phyloP scores from a whole-genome alignment of 2,888 invertebrate species.

The Agrotis clavis region DNA sequence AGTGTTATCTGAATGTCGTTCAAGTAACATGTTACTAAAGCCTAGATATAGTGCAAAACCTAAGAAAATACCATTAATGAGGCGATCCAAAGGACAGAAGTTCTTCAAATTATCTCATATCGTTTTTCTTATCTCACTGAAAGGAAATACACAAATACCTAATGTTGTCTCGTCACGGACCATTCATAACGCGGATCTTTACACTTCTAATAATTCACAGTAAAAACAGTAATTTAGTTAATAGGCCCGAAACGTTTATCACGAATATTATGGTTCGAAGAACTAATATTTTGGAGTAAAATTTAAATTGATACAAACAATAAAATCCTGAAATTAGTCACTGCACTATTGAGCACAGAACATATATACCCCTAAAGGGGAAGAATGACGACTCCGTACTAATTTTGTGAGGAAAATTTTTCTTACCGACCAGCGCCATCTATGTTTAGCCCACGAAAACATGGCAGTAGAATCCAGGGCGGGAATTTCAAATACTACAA shows the following conservation, averaged over 20 bases:
- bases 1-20: conserved; percentile 32
- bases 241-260: conserved; percentile 35
- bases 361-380: too few relatives aligned
- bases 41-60: conserved; percentile 14
- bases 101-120: conserved; percentile 84
- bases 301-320: conserved; percentile 53
- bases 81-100: conserved; percentile 64
- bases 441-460: too few relatives aligned
- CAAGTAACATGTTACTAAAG: conserved; percentile 15
- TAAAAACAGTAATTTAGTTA: conserved; percentile 33
- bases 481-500: too few relatives aligned
- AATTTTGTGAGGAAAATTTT: too few relatives aligned
- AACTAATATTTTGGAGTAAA: conserved; percentile 28
- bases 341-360: conserved; percentile 65
- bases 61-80: conserved; percentile 61
- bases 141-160: conserved; percentile 85
- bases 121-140: conserved; percentile 85
- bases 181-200: conserved; percentile 56
- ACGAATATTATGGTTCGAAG: conserved; percentile 32
- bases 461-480: too few relatives aligned
- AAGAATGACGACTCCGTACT: too few relatives aligned
- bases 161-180: conserved; percentile 75
- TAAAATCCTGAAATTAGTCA: conserved; percentile 68
- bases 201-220: conserved; percentile 31
- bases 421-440: too few relatives aligned